Conservation (phyloP, 2,888 invertebrate species). For the Trissonchulus sp. region DNA sequence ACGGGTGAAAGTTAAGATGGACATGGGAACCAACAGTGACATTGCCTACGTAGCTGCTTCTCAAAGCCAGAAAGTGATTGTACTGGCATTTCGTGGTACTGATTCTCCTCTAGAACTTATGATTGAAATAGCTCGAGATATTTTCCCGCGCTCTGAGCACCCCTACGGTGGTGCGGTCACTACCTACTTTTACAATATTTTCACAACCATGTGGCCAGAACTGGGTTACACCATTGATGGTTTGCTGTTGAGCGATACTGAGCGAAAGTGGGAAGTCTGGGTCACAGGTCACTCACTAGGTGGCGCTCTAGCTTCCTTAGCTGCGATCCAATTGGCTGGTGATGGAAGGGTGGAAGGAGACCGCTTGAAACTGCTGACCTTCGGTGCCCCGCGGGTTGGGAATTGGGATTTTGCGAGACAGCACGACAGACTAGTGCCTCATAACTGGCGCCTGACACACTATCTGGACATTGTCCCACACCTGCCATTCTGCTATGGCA, state of each 20-base stretch:
- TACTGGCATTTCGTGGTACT: not conserved
- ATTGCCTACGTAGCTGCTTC: not conserved
- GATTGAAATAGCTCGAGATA: not conserved
- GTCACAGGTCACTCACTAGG: not conserved
- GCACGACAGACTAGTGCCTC: not conserved
- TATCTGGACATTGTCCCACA: not conserved
- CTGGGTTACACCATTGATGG: no score
- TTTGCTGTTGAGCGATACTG: no score
- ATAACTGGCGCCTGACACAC: not conserved
- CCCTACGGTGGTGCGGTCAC: not conserved
- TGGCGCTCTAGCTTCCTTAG: not conserved
- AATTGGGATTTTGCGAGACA: not conserved
- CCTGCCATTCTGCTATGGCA: not conserved
- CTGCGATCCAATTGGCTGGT: not conserved
- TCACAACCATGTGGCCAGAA: no score
- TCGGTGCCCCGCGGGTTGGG: not conserved
- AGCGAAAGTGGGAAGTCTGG: no score
- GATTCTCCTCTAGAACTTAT: not conserved
- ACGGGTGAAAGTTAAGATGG: no score
- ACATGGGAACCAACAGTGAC: no score
- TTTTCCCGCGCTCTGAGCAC: not conserved
- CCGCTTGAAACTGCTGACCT: not conserved
- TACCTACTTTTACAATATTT: not conserved
- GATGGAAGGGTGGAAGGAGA: not conserved
- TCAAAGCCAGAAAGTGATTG: not conserved